phyloP scores from a whole-genome alignment of 2,797 vertebrate genomes.

The Ptychobarbus kaznakovi region DNA sequence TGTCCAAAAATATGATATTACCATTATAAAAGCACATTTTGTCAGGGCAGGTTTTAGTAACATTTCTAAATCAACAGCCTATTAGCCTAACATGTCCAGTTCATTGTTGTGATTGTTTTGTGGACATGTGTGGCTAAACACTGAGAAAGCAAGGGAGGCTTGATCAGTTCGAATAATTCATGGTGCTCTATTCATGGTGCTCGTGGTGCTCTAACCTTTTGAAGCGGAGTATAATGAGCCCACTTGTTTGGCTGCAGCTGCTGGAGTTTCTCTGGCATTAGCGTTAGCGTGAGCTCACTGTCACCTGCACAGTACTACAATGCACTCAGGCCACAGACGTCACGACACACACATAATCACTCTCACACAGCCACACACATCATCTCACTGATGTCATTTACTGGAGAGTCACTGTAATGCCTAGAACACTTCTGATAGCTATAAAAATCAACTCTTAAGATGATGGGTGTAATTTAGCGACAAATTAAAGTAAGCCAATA shows the following conservation, averaged over 20 bases:
- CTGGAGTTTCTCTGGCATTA: conserved; percentile 60
- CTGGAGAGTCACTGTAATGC: not conserved
- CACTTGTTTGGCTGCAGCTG: conserved; percentile 78
- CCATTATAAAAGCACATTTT: not conserved
- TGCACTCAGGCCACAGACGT: not conserved
- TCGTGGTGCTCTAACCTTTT: conserved; percentile 67
- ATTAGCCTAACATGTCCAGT: conserved; percentile 21
- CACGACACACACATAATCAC: conserved; percentile 29
- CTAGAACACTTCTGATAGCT: not conserved
- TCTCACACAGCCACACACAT: conserved; percentile 35
- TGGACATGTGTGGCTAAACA: conserved; percentile 1
- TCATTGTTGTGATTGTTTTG: not conserved
- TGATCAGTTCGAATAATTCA: conserved; percentile 79
- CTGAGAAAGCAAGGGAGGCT: conserved; percentile 34
- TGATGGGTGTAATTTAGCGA: not conserved
- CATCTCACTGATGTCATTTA: conserved; percentile 19
- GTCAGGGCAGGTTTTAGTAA: not conserved
- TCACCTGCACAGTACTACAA: conserved; percentile 53
- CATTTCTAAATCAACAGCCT: conserved; percentile 7
- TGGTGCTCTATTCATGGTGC: conserved; percentile 60
- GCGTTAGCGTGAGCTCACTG: conserved; percentile 56
- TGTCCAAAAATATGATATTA: conserved; percentile 3
- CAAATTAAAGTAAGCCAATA: not conserved
- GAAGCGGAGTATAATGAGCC: conserved; percentile 76
- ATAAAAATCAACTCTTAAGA: not conserved